Evolutionary conservation across 2,797 vertebrate genomes (phyloP), one percentile per base, ranked within the genome.

Genomic region (Ctenochaetus hawaiiensis): DNA sequence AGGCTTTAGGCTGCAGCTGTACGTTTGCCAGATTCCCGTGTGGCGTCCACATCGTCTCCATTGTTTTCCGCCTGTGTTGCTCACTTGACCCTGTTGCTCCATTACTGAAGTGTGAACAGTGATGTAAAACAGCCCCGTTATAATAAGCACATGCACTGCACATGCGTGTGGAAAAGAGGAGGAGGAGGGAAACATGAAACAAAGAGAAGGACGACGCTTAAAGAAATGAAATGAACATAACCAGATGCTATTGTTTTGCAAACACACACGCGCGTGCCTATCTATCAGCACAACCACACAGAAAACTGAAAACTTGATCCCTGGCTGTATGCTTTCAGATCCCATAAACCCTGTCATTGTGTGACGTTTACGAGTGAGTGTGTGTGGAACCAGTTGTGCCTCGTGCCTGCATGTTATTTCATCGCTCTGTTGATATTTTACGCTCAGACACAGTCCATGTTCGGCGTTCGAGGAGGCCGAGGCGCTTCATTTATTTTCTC

Each of bases 81-180:
- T 13, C 6, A 44, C 71, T 78, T 81, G 87, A 88, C 90, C 89
- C 86, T 7, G 72, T 53, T 37, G 76, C 83, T 81, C 82, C 49
- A 1, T 62, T 77, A 17, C 17, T 63, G 76, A 88, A 80, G 88
- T 92, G 88, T 80, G 87, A 92, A 86, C 80, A 61, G 54, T 87
- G 92, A 92, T 89, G 80, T 86, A 75, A 90, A 92, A 66, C 91
- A 92, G 90, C 80, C 2, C 54, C 16, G 12, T 3, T 66, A 76
- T 76, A 30, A n/a, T n/a, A 37, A 80, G 72, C 67, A 59, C 20
- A 37, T 59, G 63, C 64, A 48, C 18, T 52, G 26, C 67, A 71
- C 20, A 54, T 23, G 14, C 10, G 30, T 20, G 4, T 44, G 57
- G 56, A 75, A 66, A 73, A 65, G 18, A 61, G 34, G n/a, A 39